phyloP scores from a whole-genome alignment of 2,888 invertebrate species.

The Cataglyphis altisquamis region DNA sequence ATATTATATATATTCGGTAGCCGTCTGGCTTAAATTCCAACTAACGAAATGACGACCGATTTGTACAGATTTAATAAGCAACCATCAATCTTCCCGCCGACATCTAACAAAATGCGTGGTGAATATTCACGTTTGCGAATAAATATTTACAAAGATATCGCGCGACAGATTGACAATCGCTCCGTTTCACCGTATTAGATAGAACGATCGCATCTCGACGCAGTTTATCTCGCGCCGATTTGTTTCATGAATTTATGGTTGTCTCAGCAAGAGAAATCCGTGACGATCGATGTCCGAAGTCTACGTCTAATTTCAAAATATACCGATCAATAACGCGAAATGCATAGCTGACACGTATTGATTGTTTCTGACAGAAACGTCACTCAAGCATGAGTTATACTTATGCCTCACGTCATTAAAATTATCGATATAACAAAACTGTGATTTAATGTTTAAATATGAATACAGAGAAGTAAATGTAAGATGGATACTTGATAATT shows the following conservation, averaged over 20 bases:
- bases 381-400: conserved; percentile 28
- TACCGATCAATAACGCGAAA: conserved; percentile 22
- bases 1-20: neutral
- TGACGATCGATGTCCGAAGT: conserved; percentile 31
- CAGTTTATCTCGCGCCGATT: conserved; percentile 25
- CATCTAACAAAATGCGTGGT: neutral
- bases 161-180: conserved; percentile 24
- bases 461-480: neutral
- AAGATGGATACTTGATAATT: neutral
- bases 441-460: conserved; percentile 17
- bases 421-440: conserved; percentile 15
- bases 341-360: conserved; percentile 24
- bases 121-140: neutral
- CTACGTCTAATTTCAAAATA: conserved; percentile 43
- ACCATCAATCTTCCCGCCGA: neutral
- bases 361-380: conserved; percentile 33
- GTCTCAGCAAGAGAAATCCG: neutral
- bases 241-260: conserved; percentile 29
- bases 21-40: conserved; percentile 46
- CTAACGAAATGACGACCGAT: conserved; percentile 26
- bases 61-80: conserved; percentile 15
- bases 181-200: neutral
- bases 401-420: conserved; percentile 33
- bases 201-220: neutral
- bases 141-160: conserved; percentile 15